These are phyloP conservation scores for Pseudopipra pipra DNA, from an alignment of 2,113 vertebrate genomes.

Conservation along the genomic window DNA sequence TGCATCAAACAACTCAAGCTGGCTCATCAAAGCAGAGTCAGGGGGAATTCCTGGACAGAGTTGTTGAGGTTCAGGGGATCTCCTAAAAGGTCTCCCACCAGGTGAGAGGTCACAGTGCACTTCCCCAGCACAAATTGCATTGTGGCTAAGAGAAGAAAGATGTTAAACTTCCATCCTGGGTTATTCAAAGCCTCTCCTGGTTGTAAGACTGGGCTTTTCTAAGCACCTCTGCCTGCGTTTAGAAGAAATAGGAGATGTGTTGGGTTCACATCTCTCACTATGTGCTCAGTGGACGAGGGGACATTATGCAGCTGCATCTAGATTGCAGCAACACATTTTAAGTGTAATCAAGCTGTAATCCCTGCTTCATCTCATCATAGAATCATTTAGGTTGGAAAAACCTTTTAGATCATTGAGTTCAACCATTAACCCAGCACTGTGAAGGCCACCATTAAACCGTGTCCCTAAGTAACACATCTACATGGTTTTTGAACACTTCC, in stretches of 20 bases:
- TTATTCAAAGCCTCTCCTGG: neutral
- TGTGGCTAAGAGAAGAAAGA: neutral
- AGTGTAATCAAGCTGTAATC: neutral
- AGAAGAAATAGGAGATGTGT: neutral
- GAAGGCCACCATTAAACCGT: neutral
- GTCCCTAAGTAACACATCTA: neutral
- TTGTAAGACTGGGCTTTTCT: neutral
- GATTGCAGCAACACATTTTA: neutral
- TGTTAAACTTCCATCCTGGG: neutral
- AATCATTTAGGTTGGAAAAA: neutral
- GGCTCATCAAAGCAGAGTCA: neutral
- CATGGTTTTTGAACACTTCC: neutral
- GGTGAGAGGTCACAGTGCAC: neutral
- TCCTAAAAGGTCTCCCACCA: neutral
- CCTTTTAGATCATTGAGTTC: neutral
- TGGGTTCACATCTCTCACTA: neutral
- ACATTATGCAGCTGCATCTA: neutral
- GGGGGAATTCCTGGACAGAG: neutral
- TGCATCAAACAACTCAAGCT: neutral
- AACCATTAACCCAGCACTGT: neutral
- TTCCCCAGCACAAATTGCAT: neutral
- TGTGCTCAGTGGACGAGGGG: neutral
- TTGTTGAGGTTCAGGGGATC: neutral
- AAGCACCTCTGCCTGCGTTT: neutral
- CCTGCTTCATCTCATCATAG: neutral